These are phyloP conservation scores for Squalus acanthias DNA, from an alignment of 2,797 vertebrate genomes.

Conservation along the genomic window DNA sequence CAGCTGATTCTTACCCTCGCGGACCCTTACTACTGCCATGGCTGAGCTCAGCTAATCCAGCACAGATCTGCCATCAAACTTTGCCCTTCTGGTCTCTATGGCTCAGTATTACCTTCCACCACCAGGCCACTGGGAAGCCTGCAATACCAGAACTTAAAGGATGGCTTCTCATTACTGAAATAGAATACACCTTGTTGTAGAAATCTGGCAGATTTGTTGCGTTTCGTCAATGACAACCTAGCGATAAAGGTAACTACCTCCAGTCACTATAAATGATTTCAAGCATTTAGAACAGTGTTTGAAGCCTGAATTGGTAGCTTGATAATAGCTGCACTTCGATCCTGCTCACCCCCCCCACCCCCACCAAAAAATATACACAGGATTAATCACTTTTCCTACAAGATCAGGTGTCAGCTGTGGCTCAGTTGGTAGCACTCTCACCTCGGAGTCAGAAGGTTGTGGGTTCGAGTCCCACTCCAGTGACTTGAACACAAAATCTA, in stretches of 20 bases:
- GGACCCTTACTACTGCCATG: neutral
- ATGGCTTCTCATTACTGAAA: neutral
- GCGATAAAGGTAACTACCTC: neutral
- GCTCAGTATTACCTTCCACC: neutral
- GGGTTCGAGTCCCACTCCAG: neutral
- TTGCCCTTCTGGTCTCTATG: neutral
- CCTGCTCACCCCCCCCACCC: neutral
- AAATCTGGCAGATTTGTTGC: neutral
- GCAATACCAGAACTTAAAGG: neutral
- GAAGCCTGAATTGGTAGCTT: neutral
- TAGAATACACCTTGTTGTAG: neutral
- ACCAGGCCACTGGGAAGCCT: neutral
- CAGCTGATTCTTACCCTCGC: neutral
- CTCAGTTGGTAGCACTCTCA: no score
- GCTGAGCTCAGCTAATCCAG: neutral
- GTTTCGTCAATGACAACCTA: neutral
- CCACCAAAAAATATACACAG: neutral
- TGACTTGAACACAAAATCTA: neutral
- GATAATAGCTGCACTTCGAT: neutral
- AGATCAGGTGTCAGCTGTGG: neutral
- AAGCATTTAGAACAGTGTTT: neutral
- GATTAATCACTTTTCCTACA: neutral
- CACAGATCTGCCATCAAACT: neutral
- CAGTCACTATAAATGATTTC: neutral
- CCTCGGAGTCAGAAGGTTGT: neutral